Evolutionary conservation across 2,888 invertebrate species (phyloP).

Genomic region (Phaonia tiefii): DNA sequence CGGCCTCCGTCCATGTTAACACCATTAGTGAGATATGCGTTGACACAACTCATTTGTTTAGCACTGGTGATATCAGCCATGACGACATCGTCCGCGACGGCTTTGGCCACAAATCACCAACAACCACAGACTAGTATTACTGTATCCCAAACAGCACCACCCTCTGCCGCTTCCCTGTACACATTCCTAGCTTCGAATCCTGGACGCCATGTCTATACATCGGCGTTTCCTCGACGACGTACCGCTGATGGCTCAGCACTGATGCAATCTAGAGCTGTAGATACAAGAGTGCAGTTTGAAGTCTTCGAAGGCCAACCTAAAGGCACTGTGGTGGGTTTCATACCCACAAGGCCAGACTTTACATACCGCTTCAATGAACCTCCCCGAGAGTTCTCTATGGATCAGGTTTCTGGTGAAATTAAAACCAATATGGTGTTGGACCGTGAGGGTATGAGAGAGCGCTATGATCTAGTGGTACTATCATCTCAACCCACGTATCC

Average conservation of each 20-base stretch:
- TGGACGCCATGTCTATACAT: constrained; percentile 62
- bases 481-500: constrained; percentile 95
- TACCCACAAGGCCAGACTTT: constrained; percentile 92
- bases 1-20: constrained; percentile 53
- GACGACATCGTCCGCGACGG: background rate
- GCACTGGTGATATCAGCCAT: constrained; percentile 61
- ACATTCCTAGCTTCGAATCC: constrained; percentile 60
- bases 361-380: constrained; percentile 96
- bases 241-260: constrained; percentile 81
- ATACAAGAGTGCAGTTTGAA: constrained; percentile 92
- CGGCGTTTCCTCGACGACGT: constrained; percentile 78
- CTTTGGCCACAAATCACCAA: constrained; percentile 41
- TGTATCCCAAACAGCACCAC: constrained; percentile 70
- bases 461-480: constrained; percentile 94
- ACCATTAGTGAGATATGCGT: constrained; percentile 61
- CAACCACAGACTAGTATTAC: constrained; percentile 66
- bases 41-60: constrained; percentile 63
- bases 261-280: constrained; percentile 94
- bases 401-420: constrained; percentile 92
- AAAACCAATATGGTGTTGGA: constrained; percentile 91
- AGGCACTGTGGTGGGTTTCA: constrained; percentile 92
- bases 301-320: constrained; percentile 92
- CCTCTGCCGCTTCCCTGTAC: constrained; percentile 74
- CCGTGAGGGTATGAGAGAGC: constrained; percentile 89
- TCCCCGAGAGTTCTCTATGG: constrained; percentile 91